These are phyloP conservation scores for Patiria miniata DNA, from an alignment of 35 echinoderm and acorn worm genomes.

Conservation along the genomic window DNA sequence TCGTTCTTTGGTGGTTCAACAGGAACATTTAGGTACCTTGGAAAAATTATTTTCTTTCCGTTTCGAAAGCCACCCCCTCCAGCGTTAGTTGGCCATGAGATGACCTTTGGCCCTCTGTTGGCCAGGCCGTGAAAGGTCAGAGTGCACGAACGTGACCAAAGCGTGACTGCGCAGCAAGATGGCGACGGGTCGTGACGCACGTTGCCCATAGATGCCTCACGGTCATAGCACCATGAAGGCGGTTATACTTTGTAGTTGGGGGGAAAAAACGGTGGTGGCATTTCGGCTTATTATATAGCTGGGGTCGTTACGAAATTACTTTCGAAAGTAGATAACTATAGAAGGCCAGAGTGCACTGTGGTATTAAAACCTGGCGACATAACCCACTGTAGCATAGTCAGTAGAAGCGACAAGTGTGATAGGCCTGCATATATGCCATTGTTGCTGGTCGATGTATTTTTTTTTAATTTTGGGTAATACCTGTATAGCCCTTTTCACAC, in stretches of 20 bases:
- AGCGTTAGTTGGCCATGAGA: no score
- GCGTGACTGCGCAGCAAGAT: neutral
- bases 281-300: constrained; percentile 16
- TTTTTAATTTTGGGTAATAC: no score
- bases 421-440: no score
- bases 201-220: neutral
- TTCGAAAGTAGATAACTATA: neutral
- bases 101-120: no score
- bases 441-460: no score
- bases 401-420: no score
- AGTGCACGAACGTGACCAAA: neutral
- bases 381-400: no score
- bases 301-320: neutral
- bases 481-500: no score
- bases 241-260: neutral
- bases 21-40: no score
- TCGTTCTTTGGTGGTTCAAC: no score
- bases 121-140: neutral
- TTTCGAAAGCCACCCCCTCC: no score
- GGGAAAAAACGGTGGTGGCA: neutral
- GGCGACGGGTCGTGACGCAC: neutral
- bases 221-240: constrained; percentile 12
- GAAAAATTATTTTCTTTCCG: no score
- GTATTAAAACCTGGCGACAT: neutral
- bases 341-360: neutral